These are phyloP conservation scores for Heloderma charlesbogerti DNA, from an alignment of 2,113 vertebrate genomes.

Conservation along the genomic window DNA sequence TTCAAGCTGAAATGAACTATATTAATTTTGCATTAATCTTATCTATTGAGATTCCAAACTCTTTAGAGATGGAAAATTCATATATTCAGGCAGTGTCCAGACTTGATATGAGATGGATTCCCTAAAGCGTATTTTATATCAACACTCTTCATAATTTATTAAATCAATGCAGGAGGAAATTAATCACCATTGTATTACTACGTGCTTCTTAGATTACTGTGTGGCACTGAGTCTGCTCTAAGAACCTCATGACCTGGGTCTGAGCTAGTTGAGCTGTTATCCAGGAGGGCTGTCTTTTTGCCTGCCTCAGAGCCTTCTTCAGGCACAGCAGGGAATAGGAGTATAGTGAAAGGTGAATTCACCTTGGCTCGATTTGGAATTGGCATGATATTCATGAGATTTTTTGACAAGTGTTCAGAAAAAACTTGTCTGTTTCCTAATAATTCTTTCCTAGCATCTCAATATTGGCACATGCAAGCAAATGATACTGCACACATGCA, in stretches of 20 bases:
- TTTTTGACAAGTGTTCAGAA: not conserved
- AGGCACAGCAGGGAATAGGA: not conserved
- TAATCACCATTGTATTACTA: not conserved
- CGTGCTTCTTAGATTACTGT: not conserved
- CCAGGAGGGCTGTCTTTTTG: not conserved
- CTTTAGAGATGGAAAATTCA: not conserved
- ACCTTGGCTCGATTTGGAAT: not conserved
- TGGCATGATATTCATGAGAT: not conserved
- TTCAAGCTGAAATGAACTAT: not conserved
- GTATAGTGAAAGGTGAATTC: not conserved
- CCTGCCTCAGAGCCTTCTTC: not conserved
- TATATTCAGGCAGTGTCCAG: too few relatives aligned
- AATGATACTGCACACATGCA: not conserved
- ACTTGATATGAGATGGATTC: not conserved
- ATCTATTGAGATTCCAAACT: not conserved
- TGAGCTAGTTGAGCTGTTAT: not conserved
- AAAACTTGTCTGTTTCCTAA: not conserved
- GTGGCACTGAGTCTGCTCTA: too few relatives aligned
- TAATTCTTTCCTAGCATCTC: not conserved
- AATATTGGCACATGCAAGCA: not conserved
- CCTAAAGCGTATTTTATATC: not conserved
- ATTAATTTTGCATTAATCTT: not conserved
- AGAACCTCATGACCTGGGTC: not conserved
- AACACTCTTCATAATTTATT: not conserved
- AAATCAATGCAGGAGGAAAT: not conserved